These are phyloP conservation scores for Peromyscus aztecus DNA, from an alignment of 2,797 vertebrate genomes.

Conservation along the genomic window DNA sequence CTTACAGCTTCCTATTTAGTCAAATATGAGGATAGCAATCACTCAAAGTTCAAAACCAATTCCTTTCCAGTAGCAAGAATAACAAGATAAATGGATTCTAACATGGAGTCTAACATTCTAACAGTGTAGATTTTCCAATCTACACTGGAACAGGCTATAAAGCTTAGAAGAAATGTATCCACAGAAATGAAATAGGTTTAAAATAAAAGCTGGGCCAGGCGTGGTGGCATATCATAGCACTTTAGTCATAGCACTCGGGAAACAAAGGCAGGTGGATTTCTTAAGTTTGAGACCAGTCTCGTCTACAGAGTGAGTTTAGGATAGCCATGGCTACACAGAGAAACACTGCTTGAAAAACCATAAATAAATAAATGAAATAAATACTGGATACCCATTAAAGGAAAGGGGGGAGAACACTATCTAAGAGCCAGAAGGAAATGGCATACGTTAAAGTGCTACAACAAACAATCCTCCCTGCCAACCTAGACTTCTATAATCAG, in stretches of 20 bases:
- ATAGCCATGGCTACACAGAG: background rate
- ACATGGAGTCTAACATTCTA: background rate
- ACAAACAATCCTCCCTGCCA: background rate
- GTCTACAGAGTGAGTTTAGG: background rate
- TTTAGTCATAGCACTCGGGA: background rate
- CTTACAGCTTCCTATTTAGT: background rate
- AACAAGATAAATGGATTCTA: background rate
- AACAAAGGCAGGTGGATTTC: background rate
- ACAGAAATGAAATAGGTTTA: background rate
- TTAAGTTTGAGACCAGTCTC: background rate
- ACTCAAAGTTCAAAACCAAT: background rate
- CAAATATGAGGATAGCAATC: background rate
- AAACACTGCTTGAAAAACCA: background rate
- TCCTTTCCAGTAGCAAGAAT: background rate
- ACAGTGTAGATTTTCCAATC: background rate
- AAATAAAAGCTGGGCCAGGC: background rate
- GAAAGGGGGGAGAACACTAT: background rate
- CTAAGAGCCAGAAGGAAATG: background rate
- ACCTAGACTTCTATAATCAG: background rate
- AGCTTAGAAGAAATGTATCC: background rate
- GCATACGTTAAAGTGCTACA: background rate
- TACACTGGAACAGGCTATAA: background rate
- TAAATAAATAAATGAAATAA: background rate
- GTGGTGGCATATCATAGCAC: background rate
- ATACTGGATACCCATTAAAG: background rate